Conservation (phyloP, 2,888 invertebrate species). For the Drosophila emarginata region DNA sequence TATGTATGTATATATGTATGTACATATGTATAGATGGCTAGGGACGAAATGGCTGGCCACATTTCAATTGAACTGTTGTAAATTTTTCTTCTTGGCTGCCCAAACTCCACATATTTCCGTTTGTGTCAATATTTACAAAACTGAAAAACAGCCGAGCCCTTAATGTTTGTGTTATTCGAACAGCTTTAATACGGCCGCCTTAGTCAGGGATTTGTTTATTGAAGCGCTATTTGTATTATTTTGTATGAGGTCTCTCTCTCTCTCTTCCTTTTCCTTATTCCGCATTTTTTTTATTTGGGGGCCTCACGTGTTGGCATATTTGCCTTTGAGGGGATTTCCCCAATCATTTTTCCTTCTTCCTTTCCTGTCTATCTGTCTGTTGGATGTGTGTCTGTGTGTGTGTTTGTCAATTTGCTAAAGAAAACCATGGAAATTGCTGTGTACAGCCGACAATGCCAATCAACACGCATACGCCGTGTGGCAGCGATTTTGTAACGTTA, state of each 20-base stretch:
- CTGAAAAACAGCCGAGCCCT: slow-evolving; percentile 26
- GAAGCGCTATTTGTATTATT: slow-evolving; percentile 47
- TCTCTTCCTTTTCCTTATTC: not conserved
- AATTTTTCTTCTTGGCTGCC: not conserved
- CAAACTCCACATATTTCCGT: slow-evolving; percentile 21
- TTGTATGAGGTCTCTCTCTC: not conserved
- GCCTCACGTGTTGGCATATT: slow-evolving; percentile 33
- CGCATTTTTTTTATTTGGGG: slow-evolving; percentile 16
- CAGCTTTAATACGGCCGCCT: slow-evolving; percentile 34
- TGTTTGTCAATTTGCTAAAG: slow-evolving; percentile 50
- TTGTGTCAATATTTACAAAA: slow-evolving; percentile 36
- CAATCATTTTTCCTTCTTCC: slow-evolving; percentile 16
- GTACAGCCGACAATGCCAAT: slow-evolving; percentile 48
- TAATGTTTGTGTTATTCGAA: slow-evolving; percentile 27
- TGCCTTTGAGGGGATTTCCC: slow-evolving; percentile 45
- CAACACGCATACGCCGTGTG: slow-evolving; percentile 64
- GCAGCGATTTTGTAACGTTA: slow-evolving; percentile 21
- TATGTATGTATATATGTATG: not conserved
- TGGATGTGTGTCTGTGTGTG: slow-evolving; percentile 31
- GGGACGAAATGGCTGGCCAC: not conserved
- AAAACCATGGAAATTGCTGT: slow-evolving; percentile 38
- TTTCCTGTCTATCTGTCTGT: not conserved
- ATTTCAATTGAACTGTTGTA: not conserved
- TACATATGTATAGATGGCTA: not conserved
- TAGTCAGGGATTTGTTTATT: slow-evolving; percentile 57